A percentile compares a stretch with the other conserved stretches of the same genome.
These are phyloP conservation scores for Alosa alosa DNA, from an alignment of 2,113 vertebrate species.

Conservation along the genomic window DNA sequence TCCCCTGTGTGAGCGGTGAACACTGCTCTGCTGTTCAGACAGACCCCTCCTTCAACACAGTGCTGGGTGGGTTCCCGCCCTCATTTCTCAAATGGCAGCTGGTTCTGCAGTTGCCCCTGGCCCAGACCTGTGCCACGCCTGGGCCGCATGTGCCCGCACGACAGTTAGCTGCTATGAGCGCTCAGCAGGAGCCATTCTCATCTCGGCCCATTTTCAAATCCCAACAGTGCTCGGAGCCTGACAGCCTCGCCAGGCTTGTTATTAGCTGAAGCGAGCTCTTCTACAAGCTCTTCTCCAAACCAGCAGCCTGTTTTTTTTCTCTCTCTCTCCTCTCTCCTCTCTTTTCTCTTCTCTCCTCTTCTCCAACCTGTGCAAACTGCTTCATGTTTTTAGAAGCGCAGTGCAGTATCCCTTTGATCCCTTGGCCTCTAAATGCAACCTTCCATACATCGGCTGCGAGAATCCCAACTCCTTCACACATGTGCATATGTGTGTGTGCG, in stretches of 20 bases:
- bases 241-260: background rate
- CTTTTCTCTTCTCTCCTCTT: background rate
- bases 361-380: background rate
- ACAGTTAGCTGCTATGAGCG: background rate
- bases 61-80: background rate
- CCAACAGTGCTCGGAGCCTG: background rate
- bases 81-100: background rate
- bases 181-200: background rate
- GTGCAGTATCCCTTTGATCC: constrained; percentile 34
- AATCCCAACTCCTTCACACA: constrained; percentile 51
- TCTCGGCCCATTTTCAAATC: background rate
- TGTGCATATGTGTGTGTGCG: background rate
- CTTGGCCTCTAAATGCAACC: constrained; percentile 26
- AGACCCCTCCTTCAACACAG: background rate
- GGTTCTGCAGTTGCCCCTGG: background rate
- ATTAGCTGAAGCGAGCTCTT: background rate
- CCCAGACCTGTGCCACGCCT: background rate
- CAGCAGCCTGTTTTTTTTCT: background rate
- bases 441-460: constrained; percentile 37
- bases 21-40: background rate
- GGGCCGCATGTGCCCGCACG: background rate
- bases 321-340: background rate
- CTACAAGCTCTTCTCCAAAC: background rate
- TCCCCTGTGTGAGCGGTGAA: background rate
- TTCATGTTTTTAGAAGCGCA: background rate